Conservation (phyloP, 2,888 invertebrate species). For the Aromia moschata region DNA sequence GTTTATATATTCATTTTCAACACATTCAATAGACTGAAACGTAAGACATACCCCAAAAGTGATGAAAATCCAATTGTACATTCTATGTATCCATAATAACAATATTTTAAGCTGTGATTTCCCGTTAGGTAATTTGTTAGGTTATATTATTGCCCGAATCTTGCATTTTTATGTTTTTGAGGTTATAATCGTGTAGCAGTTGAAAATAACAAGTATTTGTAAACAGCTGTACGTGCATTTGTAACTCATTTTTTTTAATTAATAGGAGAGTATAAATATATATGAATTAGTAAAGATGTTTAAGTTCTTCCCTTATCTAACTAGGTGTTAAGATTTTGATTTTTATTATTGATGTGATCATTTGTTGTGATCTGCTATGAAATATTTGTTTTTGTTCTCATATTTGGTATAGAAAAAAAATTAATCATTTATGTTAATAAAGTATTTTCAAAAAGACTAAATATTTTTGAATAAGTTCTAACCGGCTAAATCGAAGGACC, state of each 20-base stretch:
- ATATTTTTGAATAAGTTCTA: not conserved
- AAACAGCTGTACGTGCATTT: conserved; percentile 43
- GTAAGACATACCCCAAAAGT: not conserved
- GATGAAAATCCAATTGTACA: conserved; percentile 6
- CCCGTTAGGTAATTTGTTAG: conserved; percentile 14
- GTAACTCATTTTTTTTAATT: conserved; percentile 36
- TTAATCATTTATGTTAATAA: conserved; percentile 53
- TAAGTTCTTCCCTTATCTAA: conserved; percentile 43
- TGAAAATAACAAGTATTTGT: conserved; percentile 31
- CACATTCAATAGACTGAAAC: conserved; percentile 6
- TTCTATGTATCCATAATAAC: not conserved
- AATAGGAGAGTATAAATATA: conserved; percentile 36
- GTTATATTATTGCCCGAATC: conserved; percentile 12
- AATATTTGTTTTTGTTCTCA: conserved; percentile 46
- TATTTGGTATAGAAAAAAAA: conserved; percentile 44
- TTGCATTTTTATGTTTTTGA: conserved; percentile 24
- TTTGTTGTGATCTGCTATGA: conserved; percentile 44
- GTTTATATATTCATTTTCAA: not conserved
- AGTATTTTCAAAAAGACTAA: conserved; percentile 51
- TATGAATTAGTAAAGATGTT: conserved; percentile 43
- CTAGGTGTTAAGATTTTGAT: conserved; percentile 44
- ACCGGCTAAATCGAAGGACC: no score
- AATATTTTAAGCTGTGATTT: conserved; percentile 23
- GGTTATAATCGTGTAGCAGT: conserved; percentile 34
- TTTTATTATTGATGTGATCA: conserved; percentile 44